Base-by-base conservation (phyloP, 1,140 invertebrate species). In the Palaemon carinicauda region DNA sequence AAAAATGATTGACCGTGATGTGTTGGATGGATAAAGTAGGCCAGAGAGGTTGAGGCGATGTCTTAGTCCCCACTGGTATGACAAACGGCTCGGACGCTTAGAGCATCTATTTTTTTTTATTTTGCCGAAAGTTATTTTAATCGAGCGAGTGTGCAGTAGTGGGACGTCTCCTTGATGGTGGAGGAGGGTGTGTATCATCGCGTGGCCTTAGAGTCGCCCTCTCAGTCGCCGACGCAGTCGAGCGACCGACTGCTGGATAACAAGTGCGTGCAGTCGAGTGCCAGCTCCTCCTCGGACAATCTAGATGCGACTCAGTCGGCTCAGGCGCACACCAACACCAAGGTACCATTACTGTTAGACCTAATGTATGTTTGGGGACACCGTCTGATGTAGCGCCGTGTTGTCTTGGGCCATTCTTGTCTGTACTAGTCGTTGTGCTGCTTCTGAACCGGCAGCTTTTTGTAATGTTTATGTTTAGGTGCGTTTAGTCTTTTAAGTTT, bases 251-350 rank as follows among this genome's bases (percentile, higher is more conserved):
- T 86, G 4, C 84, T 86, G 60, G 84, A 86, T 78, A 86, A 86
- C 78, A 86, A 86, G 84, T 86, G 84, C 19, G 84, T 86, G 17
- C 84, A 86, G 78, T 86, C 84, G 31, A 86, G 84, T 50, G 84
- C 84, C 84, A 86, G 84, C 51, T 80, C 77, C 24, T 86, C 84
- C 50, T 86, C 84, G 19, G 84, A 86, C 60, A 86, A 71, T 60
- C 84, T 86, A 31, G 80, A 82, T 82, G 80, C 52, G 27, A 86
- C 84, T 52, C n/a, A 41, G n/a, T 50, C 54, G 24, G 65, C 73
- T 21, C 77, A 86, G 33, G 33, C 53, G 60, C 77, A 79, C 27
- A 65, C 84, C 60, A 80, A 79, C 50, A 80, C 84, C 65, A 79
- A 86, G 77, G 84, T 86, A 60, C 78, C 74, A 24, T 27, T 29